Percentiles rank a stretch among this genome's conserved stretches.
These are phyloP conservation scores for Bombylius discolor DNA, from an alignment of 2,888 invertebrate genomes.

Conservation along the genomic window DNA sequence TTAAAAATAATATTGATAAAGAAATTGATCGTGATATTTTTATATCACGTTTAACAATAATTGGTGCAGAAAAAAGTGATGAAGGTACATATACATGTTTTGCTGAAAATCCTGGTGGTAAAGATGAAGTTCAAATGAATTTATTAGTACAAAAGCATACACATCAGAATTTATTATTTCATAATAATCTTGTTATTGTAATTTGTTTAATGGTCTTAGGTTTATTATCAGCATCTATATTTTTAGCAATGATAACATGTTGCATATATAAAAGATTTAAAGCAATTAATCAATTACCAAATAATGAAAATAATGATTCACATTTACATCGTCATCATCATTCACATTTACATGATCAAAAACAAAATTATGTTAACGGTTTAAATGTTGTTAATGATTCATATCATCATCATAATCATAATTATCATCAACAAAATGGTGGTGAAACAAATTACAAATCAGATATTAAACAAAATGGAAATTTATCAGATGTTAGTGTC, in stretches of 20 bases:
- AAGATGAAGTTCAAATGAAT: conserved; percentile 55
- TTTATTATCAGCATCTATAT: conserved; percentile 26
- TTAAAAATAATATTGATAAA: conserved; percentile 26
- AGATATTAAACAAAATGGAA: background rate
- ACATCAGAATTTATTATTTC: conserved; percentile 19
- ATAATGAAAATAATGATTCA: conserved; percentile 11
- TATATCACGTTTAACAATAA: conserved; percentile 44
- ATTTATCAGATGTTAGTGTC: background rate
- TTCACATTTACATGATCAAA: conserved; percentile 17
- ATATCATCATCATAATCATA: background rate
- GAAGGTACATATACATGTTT: conserved; percentile 64
- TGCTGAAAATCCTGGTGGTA: conserved; percentile 69
- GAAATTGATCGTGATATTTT: conserved; percentile 26
- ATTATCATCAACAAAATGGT: background rate
- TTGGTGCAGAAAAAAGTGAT: conserved; percentile 49
- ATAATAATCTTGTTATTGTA: conserved; percentile 27
- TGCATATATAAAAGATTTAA: conserved; percentile 28
- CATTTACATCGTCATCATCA: background rate
- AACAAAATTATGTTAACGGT: conserved; percentile 12
- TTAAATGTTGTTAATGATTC: conserved; percentile 12
- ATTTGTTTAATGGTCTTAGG: conserved; percentile 28
- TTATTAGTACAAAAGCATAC: conserved; percentile 25
- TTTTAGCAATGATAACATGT: conserved; percentile 28
- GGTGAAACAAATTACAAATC: background rate
- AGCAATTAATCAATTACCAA: conserved; percentile 19